Base-by-base conservation (phyloP, 2,888 invertebrate species). In the Clunio marinus region DNA sequence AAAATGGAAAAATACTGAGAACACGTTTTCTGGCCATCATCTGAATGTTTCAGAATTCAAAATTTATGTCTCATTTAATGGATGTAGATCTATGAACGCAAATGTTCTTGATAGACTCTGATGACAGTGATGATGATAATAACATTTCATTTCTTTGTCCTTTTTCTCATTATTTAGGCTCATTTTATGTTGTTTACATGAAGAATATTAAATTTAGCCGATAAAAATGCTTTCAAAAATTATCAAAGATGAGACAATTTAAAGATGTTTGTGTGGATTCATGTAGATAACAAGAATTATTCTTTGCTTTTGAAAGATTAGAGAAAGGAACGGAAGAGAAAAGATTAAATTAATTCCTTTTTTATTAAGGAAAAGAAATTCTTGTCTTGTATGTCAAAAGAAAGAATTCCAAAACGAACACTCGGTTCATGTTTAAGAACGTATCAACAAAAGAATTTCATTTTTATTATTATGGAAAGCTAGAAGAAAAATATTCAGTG, bases 61-160 rank as follows among this genome's bases (percentile, higher is more conserved):
- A n/a, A n/a, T n/a, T n/a, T n/a, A n/a, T n/a, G n/a, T n/a, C n/a
- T n/a, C n/a, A n/a, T n/a, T n/a, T n/a, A n/a, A n/a, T n/a, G n/a
- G n/a, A n/a, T n/a, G n/a, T n/a, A n/a, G n/a, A n/a, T n/a, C n/a
- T n/a, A n/a, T n/a, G n/a, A n/a, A n/a, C n/a, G n/a, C n/a, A n/a
- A n/a, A n/a, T n/a, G n/a, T n/a, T n/a, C n/a, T n/a, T n/a, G n/a
- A n/a, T n/a, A n/a, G n/a, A n/a, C n/a, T n/a, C 35, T 32, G 35
- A 51, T 51, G n/a, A n/a, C n/a, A n/a, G n/a, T n/a, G 51, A 51
- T 51, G 51, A 51, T 51, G 51, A 51, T 51, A 4, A 45, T 45
- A 8, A 7, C 17, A n/a, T 41, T 41, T 41, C 2, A 41, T 15
- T 10, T 41, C 15, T 22, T n/a, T 51, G 51, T 51, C 22, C 51